Percentiles rank a stretch among this genome's conserved stretches.
phyloP scores from a whole-genome alignment of 2,888 invertebrate species.

The Vannuccia rotundouncinata region DNA sequence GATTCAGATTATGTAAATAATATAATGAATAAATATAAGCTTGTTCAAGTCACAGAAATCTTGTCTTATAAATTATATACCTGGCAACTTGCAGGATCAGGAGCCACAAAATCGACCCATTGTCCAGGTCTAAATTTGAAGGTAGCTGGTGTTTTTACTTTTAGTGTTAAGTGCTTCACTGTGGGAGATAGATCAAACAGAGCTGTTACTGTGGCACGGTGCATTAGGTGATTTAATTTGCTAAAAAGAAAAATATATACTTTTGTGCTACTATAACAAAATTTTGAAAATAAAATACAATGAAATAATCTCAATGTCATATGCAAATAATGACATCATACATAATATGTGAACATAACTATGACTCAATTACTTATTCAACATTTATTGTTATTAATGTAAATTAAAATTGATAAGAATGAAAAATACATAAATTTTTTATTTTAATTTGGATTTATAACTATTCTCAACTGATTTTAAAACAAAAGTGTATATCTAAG shows the following conservation, averaged over 20 bases:
- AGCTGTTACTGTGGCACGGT: background rate
- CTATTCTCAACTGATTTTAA: no score
- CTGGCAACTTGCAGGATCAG: background rate
- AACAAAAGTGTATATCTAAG: no score
- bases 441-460: no score
- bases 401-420: no score
- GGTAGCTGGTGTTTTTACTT: background rate
- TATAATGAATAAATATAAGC: background rate
- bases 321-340: no score
- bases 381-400: no score
- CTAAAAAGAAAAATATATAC: background rate
- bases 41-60: background rate
- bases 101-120: constrained; percentile 19
- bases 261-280: no score
- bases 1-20: background rate
- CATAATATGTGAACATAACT: no score
- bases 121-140: constrained; percentile 7
- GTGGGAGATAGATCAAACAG: background rate
- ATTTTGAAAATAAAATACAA: no score
- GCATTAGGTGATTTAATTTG: background rate
- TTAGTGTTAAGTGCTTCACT: background rate
- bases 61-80: background rate
- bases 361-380: no score
- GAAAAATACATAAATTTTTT: no score
- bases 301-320: no score